phyloP scores from a whole-genome alignment of 2,113 vertebrate genomes.

The Vombatus ursinus region DNA sequence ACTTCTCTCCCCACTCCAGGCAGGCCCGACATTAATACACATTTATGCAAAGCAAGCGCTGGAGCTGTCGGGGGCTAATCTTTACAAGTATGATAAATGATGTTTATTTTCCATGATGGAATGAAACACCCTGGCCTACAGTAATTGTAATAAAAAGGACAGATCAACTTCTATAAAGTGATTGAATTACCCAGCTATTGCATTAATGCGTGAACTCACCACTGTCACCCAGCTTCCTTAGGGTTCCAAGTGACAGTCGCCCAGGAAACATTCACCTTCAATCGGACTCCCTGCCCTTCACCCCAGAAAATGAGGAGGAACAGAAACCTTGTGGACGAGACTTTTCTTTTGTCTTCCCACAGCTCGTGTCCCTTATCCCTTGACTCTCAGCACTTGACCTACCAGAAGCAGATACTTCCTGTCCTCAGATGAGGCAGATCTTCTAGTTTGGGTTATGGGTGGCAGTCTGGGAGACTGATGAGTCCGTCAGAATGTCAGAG shows the following conservation, averaged over 20 bases:
- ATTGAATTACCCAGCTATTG: constrained; percentile 98
- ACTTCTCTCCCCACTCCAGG: constrained; percentile 84
- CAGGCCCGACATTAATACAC: constrained; percentile 88
- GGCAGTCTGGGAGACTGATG: constrained; percentile 7
- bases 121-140: constrained; percentile 94
- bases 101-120: constrained; percentile 99
- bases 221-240: constrained; percentile 83
- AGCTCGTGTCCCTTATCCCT: not conserved
- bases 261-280: constrained; percentile 88
- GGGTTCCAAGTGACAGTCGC: constrained; percentile 76
- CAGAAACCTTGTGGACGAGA: constrained; percentile 37
- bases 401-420: not conserved
- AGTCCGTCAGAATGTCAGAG: not conserved
- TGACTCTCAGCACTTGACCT: not conserved
- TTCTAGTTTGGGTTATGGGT: not conserved
- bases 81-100: constrained; percentile 99
- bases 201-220: constrained; percentile 90
- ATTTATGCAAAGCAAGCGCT: constrained; percentile 94
- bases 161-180: constrained; percentile 95
- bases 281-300: constrained; percentile 83
- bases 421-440: not conserved
- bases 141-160: constrained; percentile 99
- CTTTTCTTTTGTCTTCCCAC: constrained; percentile 6
- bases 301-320: constrained; percentile 57
- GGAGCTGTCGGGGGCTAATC: constrained; percentile 95